Base-by-base conservation (phyloP, 1,140 invertebrate genomes). In the Brachionus calyciflorus region DNA sequence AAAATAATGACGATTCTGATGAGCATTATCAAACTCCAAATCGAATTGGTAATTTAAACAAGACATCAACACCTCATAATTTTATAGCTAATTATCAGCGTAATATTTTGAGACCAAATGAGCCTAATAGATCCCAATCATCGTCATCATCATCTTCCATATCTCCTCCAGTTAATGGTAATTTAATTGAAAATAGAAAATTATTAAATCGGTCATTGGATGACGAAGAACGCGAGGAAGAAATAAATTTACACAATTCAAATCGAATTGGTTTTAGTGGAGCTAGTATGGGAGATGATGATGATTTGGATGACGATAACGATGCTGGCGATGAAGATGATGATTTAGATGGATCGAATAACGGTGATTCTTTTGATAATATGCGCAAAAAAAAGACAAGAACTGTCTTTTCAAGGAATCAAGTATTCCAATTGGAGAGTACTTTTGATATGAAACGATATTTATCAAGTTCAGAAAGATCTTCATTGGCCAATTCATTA, bases 381-480 rank as follows among this genome's bases (percentile, higher is more conserved):
- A 44, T 65, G 60, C 24, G 95, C 55, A 98, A 98, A 88, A 99
- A 99, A 88, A 98, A 99, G 84, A 98, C 95, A 0, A 86, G 96
- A 63, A 99, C 96, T 0, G 96, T 98, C 0, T 98, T 99, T 86
- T 97, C 94, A 0, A 87, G 96, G 49, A 89, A 86, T 81, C 89
- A 89, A 78, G 94, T 98, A 0, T 98, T 96, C 82, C 95, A 98
- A 83, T 85, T 99, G 77, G 96, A 99, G 83, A 94, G 93, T 3
- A 98, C 94, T 0, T 99, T 98, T 84, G 95, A 98, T 83, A 91
- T 96, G 89, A 99, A 98, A 83, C 88, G 95, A 9, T 99, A 98
- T 83, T 87, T 99, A 24, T 97, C 93, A 76, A 96, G 93, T 78
- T 94, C 94, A 4, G 96, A 99, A 82, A 87, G 96, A 10, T 93